Conservation (phyloP, 2,113 vertebrate species). For the Sorex araneus region DNA sequence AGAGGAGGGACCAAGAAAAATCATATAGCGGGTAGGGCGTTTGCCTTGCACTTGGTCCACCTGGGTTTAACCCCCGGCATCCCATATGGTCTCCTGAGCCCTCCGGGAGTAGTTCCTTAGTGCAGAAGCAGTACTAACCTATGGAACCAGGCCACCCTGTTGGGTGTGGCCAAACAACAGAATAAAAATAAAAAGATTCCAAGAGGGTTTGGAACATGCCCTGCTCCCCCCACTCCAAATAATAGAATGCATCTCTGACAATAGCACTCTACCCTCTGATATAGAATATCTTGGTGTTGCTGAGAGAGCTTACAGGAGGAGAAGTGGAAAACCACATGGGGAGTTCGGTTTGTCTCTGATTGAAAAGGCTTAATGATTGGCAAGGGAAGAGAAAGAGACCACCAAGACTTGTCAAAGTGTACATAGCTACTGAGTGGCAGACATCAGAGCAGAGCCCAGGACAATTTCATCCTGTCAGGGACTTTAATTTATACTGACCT, state of each 20-base stretch:
- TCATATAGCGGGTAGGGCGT: no score
- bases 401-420: not conserved
- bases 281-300: not conserved
- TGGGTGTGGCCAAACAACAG: no score
- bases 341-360: not conserved
- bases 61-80: no score
- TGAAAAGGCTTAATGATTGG: not conserved
- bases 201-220: constrained; percentile 8
- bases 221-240: no score
- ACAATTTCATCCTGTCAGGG: not conserved
- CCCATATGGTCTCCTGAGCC: no score
- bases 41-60: no score
- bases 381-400: not conserved
- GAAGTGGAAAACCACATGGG: not conserved
- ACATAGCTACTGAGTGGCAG: not conserved
- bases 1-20: no score
- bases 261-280: not conserved
- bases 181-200: not conserved
- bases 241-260: not conserved
- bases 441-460: not conserved
- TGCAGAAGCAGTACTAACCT: no score
- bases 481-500: constrained; percentile 36
- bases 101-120: no score
- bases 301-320: not conserved
- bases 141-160: no score